A percentile compares a stretch with the other conserved stretches of the same genome.
phyloP scores from a whole-genome alignment of 2,888 invertebrate species.

The Drosophila bunnanda region DNA sequence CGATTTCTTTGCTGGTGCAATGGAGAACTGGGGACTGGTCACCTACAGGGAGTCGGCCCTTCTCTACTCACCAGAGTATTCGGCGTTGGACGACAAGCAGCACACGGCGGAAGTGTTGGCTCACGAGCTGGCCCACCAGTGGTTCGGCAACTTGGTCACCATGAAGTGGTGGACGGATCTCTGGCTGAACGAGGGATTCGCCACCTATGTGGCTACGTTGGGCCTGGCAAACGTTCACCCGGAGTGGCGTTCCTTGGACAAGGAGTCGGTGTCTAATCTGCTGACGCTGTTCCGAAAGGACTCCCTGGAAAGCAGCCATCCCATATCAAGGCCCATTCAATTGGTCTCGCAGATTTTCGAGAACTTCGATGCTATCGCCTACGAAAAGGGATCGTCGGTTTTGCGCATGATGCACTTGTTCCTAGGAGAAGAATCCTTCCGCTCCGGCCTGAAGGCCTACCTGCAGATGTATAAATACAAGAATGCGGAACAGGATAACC shows the following conservation, averaged over 20 bases:
- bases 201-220: constrained; percentile 87
- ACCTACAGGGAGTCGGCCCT: constrained; percentile 85
- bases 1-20: constrained; percentile 93
- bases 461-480: constrained; percentile 87
- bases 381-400: constrained; percentile 92
- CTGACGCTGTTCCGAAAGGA: constrained; percentile 88
- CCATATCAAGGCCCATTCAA: constrained; percentile 90
- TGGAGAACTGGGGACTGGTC: constrained; percentile 96
- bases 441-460: constrained; percentile 88
- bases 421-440: constrained; percentile 91
- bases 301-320: constrained; percentile 90
- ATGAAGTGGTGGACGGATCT: constrained; percentile 93
- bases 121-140: constrained; percentile 90
- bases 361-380: constrained; percentile 93
- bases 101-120: constrained; percentile 77
- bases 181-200: constrained; percentile 91
- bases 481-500: constrained; percentile 92
- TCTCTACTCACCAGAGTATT: too few relatives aligned
- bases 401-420: constrained; percentile 96
- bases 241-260: constrained; percentile 87
- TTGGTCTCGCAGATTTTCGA: constrained; percentile 90
- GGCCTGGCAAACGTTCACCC: constrained; percentile 87
- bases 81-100: too few relatives aligned
- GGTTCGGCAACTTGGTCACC: constrained; percentile 93
- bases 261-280: constrained; percentile 85